Evolutionary conservation across 2,113 vertebrate species (phyloP).

Genomic region (Anthoscopus minutus): DNA sequence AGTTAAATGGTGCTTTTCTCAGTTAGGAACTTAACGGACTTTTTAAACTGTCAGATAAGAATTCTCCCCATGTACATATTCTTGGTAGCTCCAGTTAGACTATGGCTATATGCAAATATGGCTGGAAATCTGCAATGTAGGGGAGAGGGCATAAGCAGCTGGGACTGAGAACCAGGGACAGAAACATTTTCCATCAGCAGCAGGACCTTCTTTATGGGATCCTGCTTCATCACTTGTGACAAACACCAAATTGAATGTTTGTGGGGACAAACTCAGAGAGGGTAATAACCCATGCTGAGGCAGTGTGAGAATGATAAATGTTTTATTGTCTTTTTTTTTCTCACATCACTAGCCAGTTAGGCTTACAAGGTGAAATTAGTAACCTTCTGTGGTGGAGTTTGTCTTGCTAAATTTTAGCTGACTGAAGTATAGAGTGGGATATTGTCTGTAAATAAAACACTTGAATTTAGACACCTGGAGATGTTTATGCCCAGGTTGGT

Average conservation of each 20-base stretch:
- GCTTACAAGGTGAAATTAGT: constrained; percentile 51
- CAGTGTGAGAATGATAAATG: constrained; percentile 35
- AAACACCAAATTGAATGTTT: constrained; percentile 41
- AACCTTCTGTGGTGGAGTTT: not conserved
- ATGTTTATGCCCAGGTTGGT: not conserved
- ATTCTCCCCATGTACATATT: not conserved
- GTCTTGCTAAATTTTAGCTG: constrained; percentile 12
- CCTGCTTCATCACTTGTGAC: constrained; percentile 38
- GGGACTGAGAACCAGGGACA: not conserved
- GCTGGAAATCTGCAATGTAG: not conserved
- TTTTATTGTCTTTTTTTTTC: constrained; percentile 54
- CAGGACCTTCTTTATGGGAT: constrained; percentile 14
- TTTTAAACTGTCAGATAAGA: not conserved
- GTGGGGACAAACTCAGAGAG: constrained; percentile 22
- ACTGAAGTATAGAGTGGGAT: not conserved
- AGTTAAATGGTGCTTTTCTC: not conserved
- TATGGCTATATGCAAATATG: not conserved
- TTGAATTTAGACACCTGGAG: not conserved
- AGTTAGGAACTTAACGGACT: not conserved
- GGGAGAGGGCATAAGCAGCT: not conserved
- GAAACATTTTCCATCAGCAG: not conserved
- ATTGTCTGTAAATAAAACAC: not conserved
- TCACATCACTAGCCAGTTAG: constrained; percentile 38
- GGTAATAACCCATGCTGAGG: constrained; percentile 32
- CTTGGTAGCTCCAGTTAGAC: not conserved